Base-by-base conservation (phyloP, 2,797 vertebrate genomes). In the Urophycis tenuis region DNA sequence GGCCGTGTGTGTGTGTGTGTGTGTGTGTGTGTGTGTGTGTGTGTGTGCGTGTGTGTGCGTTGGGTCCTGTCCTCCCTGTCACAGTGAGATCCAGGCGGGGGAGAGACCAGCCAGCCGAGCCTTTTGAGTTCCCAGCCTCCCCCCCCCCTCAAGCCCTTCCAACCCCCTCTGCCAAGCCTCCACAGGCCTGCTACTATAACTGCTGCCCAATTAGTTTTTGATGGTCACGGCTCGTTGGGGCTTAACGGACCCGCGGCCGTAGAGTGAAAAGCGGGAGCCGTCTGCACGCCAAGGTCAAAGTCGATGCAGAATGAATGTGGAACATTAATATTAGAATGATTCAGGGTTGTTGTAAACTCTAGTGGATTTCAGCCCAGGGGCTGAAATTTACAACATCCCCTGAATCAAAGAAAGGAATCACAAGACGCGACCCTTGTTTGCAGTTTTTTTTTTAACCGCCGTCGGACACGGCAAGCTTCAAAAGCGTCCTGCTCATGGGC, bases 161-260 rank as follows among this genome's bases (percentile, higher is more conserved):
- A 22, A 53, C 17, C n/a, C n/a, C n/a, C 53, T 64, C n/a, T 64
- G 89, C 89, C 86, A 89, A 85, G 81, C 79, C 85, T 81, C 81
- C 19, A 79, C 85, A 80, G 83, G 82, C 1, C 70, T 85, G 82
- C 81, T 85, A 92, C 85, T 86, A 12, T 64, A 88, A 88, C 84
- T 41, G 83, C 85, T 64, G 84, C 83, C 85, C 90, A 90, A 91
- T 92, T 91, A 90, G 91, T 86, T 89, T 85, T 79, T 82, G 84
- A 87, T 82, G 84, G 88, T 85, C 88, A 85, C 88, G 87, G 87
- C 87, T 88, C 80, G 0, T 83, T 86, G 82, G 82, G 77, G 81
- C 84, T 84, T 89, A 90, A 91, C 88, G 84, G 84, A 79, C 85
- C 85, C 33, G 36, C 78, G 80, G 74, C 72, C 75, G 22, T 25